Percentiles rank a stretch among this genome's conserved stretches.
These are phyloP conservation scores for Cryptocephalus moraei DNA, from an alignment of 2,888 invertebrate genomes.

Conservation along the genomic window DNA sequence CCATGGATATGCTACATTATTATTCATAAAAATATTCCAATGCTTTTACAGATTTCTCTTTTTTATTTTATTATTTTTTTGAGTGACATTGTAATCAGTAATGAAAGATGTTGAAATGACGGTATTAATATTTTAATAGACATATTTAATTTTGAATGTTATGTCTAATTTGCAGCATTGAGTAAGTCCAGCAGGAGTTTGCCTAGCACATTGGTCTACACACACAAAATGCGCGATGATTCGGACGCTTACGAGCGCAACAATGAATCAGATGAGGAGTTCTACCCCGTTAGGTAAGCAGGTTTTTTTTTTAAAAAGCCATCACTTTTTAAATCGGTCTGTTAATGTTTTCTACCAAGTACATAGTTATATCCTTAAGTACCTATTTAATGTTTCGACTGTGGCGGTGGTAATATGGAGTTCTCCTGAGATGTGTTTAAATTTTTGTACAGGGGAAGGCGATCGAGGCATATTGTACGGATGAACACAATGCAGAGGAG, in stretches of 20 bases:
- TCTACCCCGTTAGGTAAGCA: slow-evolving; percentile 22
- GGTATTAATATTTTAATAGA: not conserved
- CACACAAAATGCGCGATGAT: slow-evolving; percentile 31
- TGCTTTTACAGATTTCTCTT: too few species aligned
- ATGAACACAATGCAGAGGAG: slow-evolving; percentile 28
- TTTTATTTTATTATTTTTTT: not conserved
- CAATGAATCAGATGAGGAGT: slow-evolving; percentile 30
- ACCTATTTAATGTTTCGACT: not conserved
- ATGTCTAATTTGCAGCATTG: too few species aligned
- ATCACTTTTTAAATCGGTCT: slow-evolving; percentile 1
- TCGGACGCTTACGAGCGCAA: slow-evolving; percentile 23
- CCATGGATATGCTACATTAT: too few species aligned
- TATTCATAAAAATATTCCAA: too few species aligned
- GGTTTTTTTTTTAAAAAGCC: not conserved
- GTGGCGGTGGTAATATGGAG: not conserved
- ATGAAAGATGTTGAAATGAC: not conserved
- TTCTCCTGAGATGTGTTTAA: slow-evolving; percentile 2
- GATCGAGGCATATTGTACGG: slow-evolving; percentile 21
- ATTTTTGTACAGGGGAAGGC: slow-evolving; percentile 17
- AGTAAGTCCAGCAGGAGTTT: too few species aligned
- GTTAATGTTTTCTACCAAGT: not conserved
- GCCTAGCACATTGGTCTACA: too few species aligned
- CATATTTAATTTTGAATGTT: not conserved
- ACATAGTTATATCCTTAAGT: slow-evolving; percentile 1
- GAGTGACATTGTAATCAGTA: not conserved